Conservation (phyloP, 2,888 invertebrate genomes). For the Nymphalis polychloros region DNA sequence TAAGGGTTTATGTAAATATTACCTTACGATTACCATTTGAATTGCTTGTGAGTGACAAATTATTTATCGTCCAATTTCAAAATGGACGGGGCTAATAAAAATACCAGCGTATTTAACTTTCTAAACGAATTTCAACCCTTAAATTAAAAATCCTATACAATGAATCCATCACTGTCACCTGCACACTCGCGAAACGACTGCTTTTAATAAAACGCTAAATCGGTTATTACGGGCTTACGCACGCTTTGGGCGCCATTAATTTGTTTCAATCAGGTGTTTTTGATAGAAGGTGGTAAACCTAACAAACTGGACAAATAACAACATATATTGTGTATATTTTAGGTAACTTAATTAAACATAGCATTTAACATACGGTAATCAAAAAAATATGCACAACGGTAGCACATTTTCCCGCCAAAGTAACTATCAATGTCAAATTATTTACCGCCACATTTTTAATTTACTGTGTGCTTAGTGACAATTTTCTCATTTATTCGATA, state of each 20-base stretch:
- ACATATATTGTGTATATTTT: not conserved
- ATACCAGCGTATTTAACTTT: not conserved
- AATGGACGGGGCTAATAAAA: slow-evolving; percentile 1
- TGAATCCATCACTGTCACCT: slow-evolving; percentile 42
- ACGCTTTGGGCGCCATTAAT: slow-evolving; percentile 43
- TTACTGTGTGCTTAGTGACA: no score
- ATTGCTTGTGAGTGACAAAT: not conserved
- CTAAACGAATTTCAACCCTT: slow-evolving; percentile 9
- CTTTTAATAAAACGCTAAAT: slow-evolving; percentile 42
- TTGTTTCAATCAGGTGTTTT: slow-evolving; percentile 46
- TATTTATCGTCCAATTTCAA: not conserved
- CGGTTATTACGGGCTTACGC: slow-evolving; percentile 39
- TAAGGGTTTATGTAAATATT: no score
- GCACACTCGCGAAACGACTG: slow-evolving; percentile 32
- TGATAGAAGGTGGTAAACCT: slow-evolving; percentile 40
- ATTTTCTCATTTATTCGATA: no score
- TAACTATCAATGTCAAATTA: no score
- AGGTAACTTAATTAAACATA: no score
- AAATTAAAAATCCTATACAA: slow-evolving; percentile 10
- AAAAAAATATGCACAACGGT: no score
- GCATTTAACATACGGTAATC: no score
- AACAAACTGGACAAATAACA: slow-evolving; percentile 6
- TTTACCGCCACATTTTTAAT: no score
- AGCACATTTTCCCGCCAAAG: no score
- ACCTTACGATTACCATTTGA: not conserved